Evolutionary conservation across 37 sponge, comb jelly and placozoan genomes (phyloP), one percentile per base, ranked within the genome.

Genomic region (Geodia barretti): DNA sequence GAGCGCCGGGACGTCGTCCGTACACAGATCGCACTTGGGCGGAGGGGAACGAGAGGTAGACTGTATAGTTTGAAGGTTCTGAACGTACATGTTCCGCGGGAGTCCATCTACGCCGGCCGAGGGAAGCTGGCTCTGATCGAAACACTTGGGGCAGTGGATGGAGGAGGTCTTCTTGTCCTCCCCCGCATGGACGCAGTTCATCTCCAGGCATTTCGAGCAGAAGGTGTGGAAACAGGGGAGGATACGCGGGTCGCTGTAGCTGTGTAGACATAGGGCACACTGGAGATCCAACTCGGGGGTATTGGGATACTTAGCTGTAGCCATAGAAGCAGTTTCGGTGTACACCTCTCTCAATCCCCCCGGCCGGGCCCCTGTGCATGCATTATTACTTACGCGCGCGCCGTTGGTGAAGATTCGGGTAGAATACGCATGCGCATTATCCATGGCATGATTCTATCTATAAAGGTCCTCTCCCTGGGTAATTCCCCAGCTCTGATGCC

Each of bases 201-300:
- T 3, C 64, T 89, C 77, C 4, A 92, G 72, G 67, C 92, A 92
- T 3, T 28, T 32, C 17, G 75, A 77, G 79, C 92, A 92, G 77
- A 89, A 92, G n/a, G 89, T 68, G 77, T 92, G 92, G 30, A 92
- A 75, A 43, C 92, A 92, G 24, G 92, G 89, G 17, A 92, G 81
- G 1, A 92, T 74, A 8, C 82, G 69, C 21, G 92, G 85, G 39
- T 81, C 77, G 19, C 66, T 28, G 70, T 72, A 92, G 40, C 61
- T 75, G 71, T 88, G 42, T 4, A 79, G 31, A 62, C 92, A 92
- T 1, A 87, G 40, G 1, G 80, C 54, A 67, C 92, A 92, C 72
- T 82, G 81, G 0, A 86, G 75, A 5, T 68, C 68, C 34, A 33
- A 47, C 54, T 47, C 54, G n/a, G n/a, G 31, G 2, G 42, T 23